Conservation (phyloP, 1,140 invertebrate genomes). For the Zaprionus ghesquierei region DNA sequence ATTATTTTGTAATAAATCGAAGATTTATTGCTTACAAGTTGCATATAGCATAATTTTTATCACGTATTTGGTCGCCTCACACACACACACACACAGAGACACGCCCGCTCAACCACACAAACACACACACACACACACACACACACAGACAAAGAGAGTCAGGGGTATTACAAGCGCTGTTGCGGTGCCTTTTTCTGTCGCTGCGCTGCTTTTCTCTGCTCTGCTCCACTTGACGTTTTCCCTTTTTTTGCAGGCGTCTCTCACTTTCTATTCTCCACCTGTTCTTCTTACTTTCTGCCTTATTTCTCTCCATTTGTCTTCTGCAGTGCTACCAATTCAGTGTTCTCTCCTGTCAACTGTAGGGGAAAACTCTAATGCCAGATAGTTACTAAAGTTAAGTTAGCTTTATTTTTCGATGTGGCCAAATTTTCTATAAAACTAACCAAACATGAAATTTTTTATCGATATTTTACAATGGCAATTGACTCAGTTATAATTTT, state of each 20-base stretch:
- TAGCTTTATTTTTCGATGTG: too few relatives aligned
- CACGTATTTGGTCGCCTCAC: constrained; percentile 49
- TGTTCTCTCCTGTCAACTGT: too few relatives aligned
- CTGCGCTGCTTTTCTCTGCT: background rate
- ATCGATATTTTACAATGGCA: too few relatives aligned
- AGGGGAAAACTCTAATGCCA: too few relatives aligned
- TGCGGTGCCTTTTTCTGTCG: constrained; percentile 33
- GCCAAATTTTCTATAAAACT: too few relatives aligned
- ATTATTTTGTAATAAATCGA: constrained; percentile 80
- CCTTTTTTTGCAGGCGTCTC: background rate
- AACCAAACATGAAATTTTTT: too few relatives aligned
- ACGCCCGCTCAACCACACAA: background rate
- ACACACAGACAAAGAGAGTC: background rate
- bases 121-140: background rate
- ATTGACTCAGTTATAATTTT: too few relatives aligned
- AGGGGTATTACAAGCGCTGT: constrained; percentile 21
- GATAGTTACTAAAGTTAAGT: too few relatives aligned
- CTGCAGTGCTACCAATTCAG: too few relatives aligned
- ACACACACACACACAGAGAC: background rate
- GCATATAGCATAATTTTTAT: constrained; percentile 74
- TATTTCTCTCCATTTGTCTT: too few relatives aligned
- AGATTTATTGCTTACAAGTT: constrained; percentile 77
- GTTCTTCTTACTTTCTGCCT: background rate
- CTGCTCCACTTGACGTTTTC: background rate
- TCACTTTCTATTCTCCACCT: background rate